These are phyloP conservation scores for Polypterus bichir DNA, from an alignment of 2,113 vertebrate genomes.

Conservation along the genomic window DNA sequence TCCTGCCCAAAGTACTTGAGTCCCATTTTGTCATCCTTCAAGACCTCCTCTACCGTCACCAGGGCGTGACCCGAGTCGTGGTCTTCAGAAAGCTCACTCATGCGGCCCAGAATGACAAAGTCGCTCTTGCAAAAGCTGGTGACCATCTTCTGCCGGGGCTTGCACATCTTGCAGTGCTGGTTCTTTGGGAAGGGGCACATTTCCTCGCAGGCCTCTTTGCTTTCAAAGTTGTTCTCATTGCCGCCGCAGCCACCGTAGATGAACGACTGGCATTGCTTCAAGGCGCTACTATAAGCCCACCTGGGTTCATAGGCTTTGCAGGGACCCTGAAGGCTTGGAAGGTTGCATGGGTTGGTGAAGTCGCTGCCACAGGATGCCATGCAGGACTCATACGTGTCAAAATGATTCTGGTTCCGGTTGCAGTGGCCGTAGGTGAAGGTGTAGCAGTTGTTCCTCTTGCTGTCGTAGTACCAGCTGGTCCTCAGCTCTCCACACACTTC, in stretches of 20 bases:
- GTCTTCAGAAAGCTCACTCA: constrained; percentile 77
- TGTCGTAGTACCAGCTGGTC: constrained; percentile 78
- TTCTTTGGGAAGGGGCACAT: constrained; percentile 75
- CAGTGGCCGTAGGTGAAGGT: constrained; percentile 68
- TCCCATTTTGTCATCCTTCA: constrained; percentile 97
- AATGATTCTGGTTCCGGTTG: constrained; percentile 65
- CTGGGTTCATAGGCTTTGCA: constrained; percentile 83
- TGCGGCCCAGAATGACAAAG: constrained; percentile 79
- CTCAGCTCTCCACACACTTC: constrained; percentile 74
- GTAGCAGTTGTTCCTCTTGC: constrained; percentile 81
- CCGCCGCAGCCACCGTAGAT: constrained; percentile 86
- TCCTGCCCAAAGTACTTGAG: constrained; percentile 82
- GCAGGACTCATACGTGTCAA: constrained; percentile 72
- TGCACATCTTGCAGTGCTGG: constrained; percentile 76
- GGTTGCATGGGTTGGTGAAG: constrained; percentile 61
- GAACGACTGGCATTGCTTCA: constrained; percentile 77
- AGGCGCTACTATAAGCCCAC: constrained; percentile 78
- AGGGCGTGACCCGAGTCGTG: constrained; percentile 72
- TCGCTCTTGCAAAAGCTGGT: constrained; percentile 90
- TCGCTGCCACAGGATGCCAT: constrained; percentile 76
- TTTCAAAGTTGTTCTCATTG: constrained; percentile 92
- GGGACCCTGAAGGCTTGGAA: constrained; percentile 75
- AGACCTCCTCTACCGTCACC: constrained; percentile 79
- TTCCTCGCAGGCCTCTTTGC: constrained; percentile 79
- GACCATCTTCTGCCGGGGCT: constrained; percentile 78